Evolutionary conservation across 2,888 invertebrate genomes (phyloP), one percentile per base, ranked within the genome.

Genomic region (Drosophila recens): DNA sequence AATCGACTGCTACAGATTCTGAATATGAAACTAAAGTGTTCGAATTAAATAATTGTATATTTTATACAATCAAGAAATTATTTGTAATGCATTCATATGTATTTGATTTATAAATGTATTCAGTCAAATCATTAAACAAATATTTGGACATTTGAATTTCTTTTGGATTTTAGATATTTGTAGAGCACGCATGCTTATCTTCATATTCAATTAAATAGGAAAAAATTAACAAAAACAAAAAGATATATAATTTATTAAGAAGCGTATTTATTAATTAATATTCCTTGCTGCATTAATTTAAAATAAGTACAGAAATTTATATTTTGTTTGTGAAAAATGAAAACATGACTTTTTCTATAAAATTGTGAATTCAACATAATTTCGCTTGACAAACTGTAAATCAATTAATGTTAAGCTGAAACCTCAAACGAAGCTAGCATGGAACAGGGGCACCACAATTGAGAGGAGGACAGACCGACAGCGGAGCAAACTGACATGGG

Each of bases 371-470:
- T 46, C 4, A 46, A 36, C 20, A 84, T 78, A 80, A 78, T 72
- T 78, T 67, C 42, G 42, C 75, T 81, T 58, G 71, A 72, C 76
- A 87, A 76, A 75, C 69, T 75, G 49, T 79, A 76, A 80, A 77
- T 85, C 77, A 82, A 86, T 86, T 82, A 87, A 80, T 72, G 52
- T 67, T 34, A 40, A 72, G 51, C 27, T 23, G 33, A 48, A 56
- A 48, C 5, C 33, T 30, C 23, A 46, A 51, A 38, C n/a, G 23
- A 40, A 54, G 46, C 23, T 34, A 17, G 2, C 17, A 49, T 27
- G 11, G n/a, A 17, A 23, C 34, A 20, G 23, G 52, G 36, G 23
- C 20, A 38, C 9, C 9, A 23, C 20, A 38, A 13, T 45, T n/a
- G 6, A 13, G 45, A 3, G 13, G 23, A 8, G 45, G 33, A 56